These are phyloP conservation scores for Ceratosolen solmsi DNA, from an alignment of 1,140 invertebrate species.

Conservation along the genomic window DNA sequence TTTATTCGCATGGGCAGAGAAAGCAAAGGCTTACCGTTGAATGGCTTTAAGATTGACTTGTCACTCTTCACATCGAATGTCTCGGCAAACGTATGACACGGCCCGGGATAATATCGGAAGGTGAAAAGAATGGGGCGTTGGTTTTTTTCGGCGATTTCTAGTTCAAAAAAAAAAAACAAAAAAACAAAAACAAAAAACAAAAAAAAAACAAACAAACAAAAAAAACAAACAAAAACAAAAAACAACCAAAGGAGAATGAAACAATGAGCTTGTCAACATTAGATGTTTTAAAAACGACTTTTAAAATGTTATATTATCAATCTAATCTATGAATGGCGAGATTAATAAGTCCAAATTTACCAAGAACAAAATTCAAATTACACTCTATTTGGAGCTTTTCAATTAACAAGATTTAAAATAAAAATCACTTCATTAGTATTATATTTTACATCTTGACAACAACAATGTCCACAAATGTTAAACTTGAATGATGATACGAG, in stretches of 20 bases:
- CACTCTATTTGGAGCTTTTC: background rate
- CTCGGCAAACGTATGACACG: slow-evolving; percentile 44
- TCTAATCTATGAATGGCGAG: background rate
- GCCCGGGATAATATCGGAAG: slow-evolving; percentile 32
- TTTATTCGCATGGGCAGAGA: slow-evolving; percentile 69
- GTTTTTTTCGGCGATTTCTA: background rate
- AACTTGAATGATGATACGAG: background rate
- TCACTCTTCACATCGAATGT: slow-evolving; percentile 62
- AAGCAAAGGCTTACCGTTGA: slow-evolving; percentile 71
- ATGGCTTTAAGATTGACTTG: slow-evolving; percentile 64
- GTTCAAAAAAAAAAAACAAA: no score
- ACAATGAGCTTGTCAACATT: background rate
- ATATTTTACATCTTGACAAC: slow-evolving; percentile 12
- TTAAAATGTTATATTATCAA: background rate
- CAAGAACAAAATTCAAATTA: slow-evolving; percentile 2
- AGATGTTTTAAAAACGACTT: background rate
- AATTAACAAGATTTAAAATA: background rate
- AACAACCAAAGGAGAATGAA: slow-evolving; percentile 1
- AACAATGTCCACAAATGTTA: slow-evolving; percentile 16
- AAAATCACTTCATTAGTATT: background rate
- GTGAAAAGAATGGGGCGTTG: background rate
- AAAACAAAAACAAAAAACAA: no score
- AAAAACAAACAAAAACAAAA: no score
- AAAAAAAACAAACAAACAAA: no score
- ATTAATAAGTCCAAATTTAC: background rate